Base-by-base conservation (phyloP, 1,140 invertebrate genomes). In the Drosophila athabasca region DNA sequence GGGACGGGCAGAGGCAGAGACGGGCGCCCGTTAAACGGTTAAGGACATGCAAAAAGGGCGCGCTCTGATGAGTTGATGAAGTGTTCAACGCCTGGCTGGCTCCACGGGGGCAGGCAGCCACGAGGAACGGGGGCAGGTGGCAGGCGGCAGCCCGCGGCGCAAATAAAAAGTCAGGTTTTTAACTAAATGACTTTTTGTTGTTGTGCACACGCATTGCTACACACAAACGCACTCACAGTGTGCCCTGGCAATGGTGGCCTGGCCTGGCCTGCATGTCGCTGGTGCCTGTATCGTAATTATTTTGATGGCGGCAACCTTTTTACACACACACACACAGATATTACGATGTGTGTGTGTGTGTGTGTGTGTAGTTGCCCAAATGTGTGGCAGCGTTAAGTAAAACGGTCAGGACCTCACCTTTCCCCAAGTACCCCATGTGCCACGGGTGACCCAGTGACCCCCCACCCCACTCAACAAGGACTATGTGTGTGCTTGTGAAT, bases 161-260 rank as follows among this genome's bases (percentile, higher is more conserved):
- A 87, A 87, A 87, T 87, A 87, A 87, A 87, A 87, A 87, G 75
- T 88, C 79, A 82, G 79, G 83, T 87, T 87, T 87, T 87, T 88
- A 88, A 87, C 83, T 87, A 87, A 87, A 87, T 87, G 83, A 87
- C 83, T 87, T 87, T 87, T 87, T 88, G 83, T 88, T 87, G 83
- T 88, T 87, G 83, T 79, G 83, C 83, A 87, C 83, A 87, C 82
- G 83, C 82, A 88, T 88, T 87, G 82, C 77, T 85, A 87, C 82
- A 87, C 78, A 87, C 83, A 88, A 87, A 87, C 82, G 82, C 82
- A 87, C 83, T 87, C 82, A 87, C 11, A 39, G 76, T 58, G 66
- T 52, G 74, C 62, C 17, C 17, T 19, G 17, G 17, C 1, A 19
- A 1, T 19, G 17, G 17, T 19, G 17, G 17, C 17, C 17, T 19